Evolutionary conservation across 2,797 vertebrate species (phyloP).

Genomic region (Coregonus ussuriensis): DNA sequence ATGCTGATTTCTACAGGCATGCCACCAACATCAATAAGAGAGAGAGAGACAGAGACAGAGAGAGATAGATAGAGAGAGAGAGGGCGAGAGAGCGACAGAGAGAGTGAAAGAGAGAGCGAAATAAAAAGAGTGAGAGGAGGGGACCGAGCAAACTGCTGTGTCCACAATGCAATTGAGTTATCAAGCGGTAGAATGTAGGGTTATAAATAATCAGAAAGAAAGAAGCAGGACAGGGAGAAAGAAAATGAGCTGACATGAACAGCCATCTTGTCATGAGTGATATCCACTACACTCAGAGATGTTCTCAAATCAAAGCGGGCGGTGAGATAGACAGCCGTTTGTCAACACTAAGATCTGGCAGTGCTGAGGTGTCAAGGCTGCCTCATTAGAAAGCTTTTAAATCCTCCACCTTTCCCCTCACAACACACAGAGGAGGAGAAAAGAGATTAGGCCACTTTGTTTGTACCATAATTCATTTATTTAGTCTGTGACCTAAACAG

Average conservation of each 20-base stretch:
- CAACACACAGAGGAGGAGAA: too few relatives aligned
- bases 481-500: neutral
- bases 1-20: constrained; percentile 62
- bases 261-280: constrained; percentile 79
- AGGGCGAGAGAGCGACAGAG: too few relatives aligned
- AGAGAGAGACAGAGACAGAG: neutral
- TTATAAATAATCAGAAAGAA: constrained; percentile 52
- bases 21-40: constrained; percentile 41
- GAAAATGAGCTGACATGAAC: constrained; percentile 65
- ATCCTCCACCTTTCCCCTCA: constrained; percentile 64
- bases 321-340: constrained; percentile 83
- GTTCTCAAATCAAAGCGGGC: constrained; percentile 80
- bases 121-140: too few relatives aligned
- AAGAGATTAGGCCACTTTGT: constrained; percentile 10
- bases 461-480: constrained; percentile 15
- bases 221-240: constrained; percentile 34
- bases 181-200: constrained; percentile 38
- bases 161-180: constrained; percentile 45
- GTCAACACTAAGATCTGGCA: constrained; percentile 83
- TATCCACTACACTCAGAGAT: constrained; percentile 69
- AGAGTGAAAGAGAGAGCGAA: neutral
- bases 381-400: constrained; percentile 82
- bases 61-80: too few relatives aligned
- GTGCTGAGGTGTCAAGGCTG: constrained; percentile 76
- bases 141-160: constrained; percentile 22